phyloP scores from a whole-genome alignment of 1,140 invertebrate genomes.

The Littorina saxatilis region DNA sequence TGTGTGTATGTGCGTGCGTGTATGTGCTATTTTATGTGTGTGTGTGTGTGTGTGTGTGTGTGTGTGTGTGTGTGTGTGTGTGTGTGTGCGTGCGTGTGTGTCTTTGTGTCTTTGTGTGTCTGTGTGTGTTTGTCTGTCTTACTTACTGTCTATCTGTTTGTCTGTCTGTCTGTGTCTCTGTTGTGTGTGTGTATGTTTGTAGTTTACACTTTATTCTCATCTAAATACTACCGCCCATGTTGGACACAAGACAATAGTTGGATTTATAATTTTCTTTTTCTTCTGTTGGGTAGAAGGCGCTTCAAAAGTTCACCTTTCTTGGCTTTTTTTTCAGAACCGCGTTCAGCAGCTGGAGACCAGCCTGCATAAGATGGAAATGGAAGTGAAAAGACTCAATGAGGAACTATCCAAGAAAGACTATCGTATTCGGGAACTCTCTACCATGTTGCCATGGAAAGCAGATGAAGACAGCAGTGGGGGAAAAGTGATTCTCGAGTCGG shows the following conservation, averaged over 20 bases:
- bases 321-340: not conserved
- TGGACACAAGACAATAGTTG: too few species aligned
- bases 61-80: not conserved
- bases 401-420: conserved; percentile 31
- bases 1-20: not conserved
- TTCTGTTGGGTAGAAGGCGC: too few species aligned
- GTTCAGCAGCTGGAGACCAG: conserved; percentile 15
- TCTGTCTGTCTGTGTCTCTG: not conserved
- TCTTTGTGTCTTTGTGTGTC: not conserved
- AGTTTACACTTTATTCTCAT: not conserved
- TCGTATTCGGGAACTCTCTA: conserved; percentile 29
- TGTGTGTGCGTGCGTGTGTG: not conserved
- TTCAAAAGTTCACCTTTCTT: not conserved
- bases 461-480: not conserved
- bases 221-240: too few species aligned
- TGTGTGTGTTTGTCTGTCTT: not conserved
- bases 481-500: not conserved
- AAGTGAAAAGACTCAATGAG: conserved; percentile 18
- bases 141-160: not conserved
- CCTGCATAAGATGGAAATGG: conserved; percentile 1
- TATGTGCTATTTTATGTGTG: not conserved
- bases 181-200: not conserved
- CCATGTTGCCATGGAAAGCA: conserved; percentile 32
- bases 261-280: too few species aligned
- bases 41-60: not conserved